Percentiles rank a stretch among this genome's conserved stretches.
Evolutionary conservation across 2,888 invertebrate genomes (phyloP).

Genomic region (Antheraea assamensis): DNA sequence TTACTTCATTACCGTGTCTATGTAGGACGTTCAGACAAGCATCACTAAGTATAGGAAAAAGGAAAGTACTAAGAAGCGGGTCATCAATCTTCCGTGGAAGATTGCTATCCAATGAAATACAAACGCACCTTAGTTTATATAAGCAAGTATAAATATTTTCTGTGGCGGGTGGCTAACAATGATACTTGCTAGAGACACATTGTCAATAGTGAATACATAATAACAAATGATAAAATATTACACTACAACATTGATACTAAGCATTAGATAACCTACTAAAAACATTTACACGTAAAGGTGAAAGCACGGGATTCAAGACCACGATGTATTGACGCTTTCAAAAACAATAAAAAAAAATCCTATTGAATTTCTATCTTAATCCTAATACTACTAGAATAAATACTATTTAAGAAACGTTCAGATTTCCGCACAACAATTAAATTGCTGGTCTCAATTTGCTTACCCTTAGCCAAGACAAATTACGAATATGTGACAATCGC

Average conservation of each 20-base stretch:
- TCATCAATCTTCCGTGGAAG: constrained; percentile 11
- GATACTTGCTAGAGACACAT: background rate
- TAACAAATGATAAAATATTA: background rate
- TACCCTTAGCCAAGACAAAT: background rate
- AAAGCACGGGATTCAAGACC: background rate
- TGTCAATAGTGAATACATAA: constrained; percentile 1
- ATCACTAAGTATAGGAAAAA: constrained; percentile 12
- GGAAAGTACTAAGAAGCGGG: constrained; percentile 20
- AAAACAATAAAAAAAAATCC: background rate
- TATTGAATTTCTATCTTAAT: background rate
- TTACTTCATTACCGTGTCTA: constrained; percentile 15
- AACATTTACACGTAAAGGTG: background rate
- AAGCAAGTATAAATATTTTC: background rate
- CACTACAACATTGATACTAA: background rate
- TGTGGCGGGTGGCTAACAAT: background rate
- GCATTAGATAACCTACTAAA: background rate
- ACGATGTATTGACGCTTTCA: background rate
- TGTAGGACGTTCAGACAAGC: constrained; percentile 13
- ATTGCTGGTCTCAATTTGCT: background rate
- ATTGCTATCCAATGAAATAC: background rate
- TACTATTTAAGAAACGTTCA: background rate
- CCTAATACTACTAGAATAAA: background rate
- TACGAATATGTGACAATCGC: background rate
- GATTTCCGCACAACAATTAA: background rate
- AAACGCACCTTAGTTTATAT: background rate